Conservation (phyloP, 2,113 vertebrate genomes). For the Taurulus bubalis region DNA sequence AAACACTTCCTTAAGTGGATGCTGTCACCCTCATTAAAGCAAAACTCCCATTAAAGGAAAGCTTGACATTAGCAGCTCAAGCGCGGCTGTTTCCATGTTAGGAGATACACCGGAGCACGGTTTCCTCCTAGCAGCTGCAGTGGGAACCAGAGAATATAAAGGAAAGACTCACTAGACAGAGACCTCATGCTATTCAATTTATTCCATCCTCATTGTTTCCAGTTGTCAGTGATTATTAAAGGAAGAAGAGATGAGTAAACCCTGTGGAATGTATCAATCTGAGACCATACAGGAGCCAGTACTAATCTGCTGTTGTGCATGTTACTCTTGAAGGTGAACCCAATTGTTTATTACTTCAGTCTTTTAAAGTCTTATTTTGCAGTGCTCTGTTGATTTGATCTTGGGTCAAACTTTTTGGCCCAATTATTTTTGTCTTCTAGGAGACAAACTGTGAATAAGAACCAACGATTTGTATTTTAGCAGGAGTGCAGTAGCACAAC, state of each 20-base stretch:
- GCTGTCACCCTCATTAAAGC: slow-evolving; percentile 41
- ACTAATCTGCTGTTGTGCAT: neutral
- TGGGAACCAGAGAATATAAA: neutral
- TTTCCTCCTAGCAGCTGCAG: neutral
- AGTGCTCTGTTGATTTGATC: too few species aligned
- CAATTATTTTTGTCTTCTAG: too few species aligned
- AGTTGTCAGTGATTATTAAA: neutral
- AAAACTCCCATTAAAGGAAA: slow-evolving; percentile 25
- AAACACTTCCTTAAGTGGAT: slow-evolving; percentile 16
- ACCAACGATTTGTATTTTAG: too few species aligned
- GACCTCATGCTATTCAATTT: neutral
- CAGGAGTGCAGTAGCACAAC: too few species aligned
- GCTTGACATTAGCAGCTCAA: slow-evolving; percentile 26
- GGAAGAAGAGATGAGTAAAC: slow-evolving; percentile 12
- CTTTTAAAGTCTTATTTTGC: too few species aligned
- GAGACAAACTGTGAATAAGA: too few species aligned
- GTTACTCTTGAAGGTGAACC: neutral
- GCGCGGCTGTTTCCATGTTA: slow-evolving; percentile 12
- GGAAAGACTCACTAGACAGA: neutral
- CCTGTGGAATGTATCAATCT: neutral
- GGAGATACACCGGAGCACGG: neutral
- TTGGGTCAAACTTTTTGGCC: too few species aligned
- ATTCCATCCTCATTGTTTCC: neutral
- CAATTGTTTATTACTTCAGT: neutral
- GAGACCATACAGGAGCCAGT: neutral